Conservation (phyloP, 2,113 vertebrate genomes). For the Thomomys bottae region DNA sequence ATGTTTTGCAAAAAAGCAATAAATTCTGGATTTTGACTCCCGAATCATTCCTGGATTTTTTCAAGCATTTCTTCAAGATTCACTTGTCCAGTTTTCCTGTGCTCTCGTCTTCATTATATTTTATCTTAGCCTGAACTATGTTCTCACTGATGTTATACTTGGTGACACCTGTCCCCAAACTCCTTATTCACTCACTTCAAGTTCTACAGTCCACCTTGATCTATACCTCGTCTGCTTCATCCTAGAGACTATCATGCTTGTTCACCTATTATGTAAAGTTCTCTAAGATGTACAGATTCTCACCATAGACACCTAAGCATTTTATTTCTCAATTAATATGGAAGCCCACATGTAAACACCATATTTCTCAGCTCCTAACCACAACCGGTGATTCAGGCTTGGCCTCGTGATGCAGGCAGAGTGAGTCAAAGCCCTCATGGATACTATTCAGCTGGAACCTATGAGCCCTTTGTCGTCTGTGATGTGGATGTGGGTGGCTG, state of each 20-base stretch:
- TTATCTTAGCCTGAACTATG: background rate
- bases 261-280: background rate
- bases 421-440: background rate
- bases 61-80: background rate
- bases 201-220: background rate
- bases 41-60: background rate
- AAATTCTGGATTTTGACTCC: background rate
- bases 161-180: background rate
- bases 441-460: background rate
- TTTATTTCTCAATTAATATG: background rate
- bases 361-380: background rate
- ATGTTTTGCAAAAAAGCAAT: background rate
- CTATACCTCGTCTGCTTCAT: background rate
- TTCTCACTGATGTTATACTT: background rate
- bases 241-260: background rate
- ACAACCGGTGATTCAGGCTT: background rate
- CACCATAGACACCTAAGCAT: background rate
- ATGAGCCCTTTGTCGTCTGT: background rate
- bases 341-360: background rate
- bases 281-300: background rate
- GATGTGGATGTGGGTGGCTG: too few species aligned
- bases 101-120: background rate
- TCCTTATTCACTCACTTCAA: background rate
- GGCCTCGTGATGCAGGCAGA: background rate
- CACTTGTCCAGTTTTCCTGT: background rate